Evolutionary conservation across 2,888 invertebrate genomes (phyloP), one percentile per base, ranked within the genome.

Genomic region (Melanophora roralis): DNA sequence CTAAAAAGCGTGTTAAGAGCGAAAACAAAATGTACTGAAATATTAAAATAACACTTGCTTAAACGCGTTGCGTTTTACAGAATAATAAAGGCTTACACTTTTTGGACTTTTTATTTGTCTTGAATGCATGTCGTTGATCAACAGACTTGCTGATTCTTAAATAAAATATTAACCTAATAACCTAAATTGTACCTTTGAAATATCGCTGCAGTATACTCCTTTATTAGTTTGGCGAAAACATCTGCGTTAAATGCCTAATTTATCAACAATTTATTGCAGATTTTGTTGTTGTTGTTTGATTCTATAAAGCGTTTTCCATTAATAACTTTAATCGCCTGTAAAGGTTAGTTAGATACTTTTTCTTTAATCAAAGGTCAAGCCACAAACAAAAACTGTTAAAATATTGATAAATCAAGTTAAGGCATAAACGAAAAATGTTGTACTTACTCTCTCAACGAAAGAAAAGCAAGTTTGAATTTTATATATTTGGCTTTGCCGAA

Each of bases 351-450:
- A 71, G 27, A 27, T 27, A 6, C 55, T 49, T 62, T 21, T 51
- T 43, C 14, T 23, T 49, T 43, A 12, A 47, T 40, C 47, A 79
- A 62, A 75, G 75, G 75, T 80, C 75, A 80, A n/a, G n/a, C n/a
- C n/a, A 55, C 45, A 51, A 7, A 68, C 57, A 59, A 77, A 71
- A 77, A 43, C 65, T 71, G 40, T 64, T 71, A 64, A 71, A 77
- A 64, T 71, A 57, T 49, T 64, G 62, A 76, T 76, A 76, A 76
- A 76, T 76, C 76, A 69, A 69, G 47, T 21, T 47, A 19, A 14
- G 69, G 19, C 34, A 19, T 43, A 59, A 43, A 43, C 4, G 1
- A 43, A 43, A 14, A 43, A 43, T 1, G 6, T 16, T 43, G n/a
- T n/a, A n/a, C n/a, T n/a, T n/a, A n/a, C n/a, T n/a, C n/a, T 43